These are phyloP conservation scores for Poeciliopsis prolifica DNA, from an alignment of 2,113 vertebrate species.

Conservation along the genomic window DNA sequence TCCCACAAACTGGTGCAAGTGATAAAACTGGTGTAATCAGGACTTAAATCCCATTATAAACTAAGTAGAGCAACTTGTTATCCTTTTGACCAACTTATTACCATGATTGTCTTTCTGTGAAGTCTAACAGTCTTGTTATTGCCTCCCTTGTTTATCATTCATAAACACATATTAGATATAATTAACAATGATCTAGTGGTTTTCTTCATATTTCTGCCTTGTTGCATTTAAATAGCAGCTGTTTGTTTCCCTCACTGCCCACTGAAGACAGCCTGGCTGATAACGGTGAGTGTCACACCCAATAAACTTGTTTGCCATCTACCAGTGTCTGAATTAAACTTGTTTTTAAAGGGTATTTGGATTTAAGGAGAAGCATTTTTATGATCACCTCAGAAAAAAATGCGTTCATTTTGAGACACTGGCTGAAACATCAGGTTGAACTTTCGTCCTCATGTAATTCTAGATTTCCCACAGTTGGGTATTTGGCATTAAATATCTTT, in stretches of 20 bases:
- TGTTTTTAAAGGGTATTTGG: not conserved
- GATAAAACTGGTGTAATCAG: too few species aligned
- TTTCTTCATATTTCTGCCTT: not conserved
- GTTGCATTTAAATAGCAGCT: not conserved
- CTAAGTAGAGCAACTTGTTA: not conserved
- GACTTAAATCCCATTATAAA: too few species aligned
- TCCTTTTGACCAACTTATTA: not conserved
- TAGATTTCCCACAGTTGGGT: too few species aligned
- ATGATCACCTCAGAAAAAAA: not conserved
- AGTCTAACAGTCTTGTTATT: not conserved
- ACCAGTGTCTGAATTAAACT: not conserved
- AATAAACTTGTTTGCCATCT: not conserved
- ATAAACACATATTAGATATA: not conserved
- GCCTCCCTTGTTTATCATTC: not conserved
- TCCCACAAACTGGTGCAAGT: too few species aligned
- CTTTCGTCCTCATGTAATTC: too few species aligned
- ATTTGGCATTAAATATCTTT: not conserved
- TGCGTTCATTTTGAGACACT: not conserved
- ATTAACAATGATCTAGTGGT: not conserved
- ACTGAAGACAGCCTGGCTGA: constrained; percentile 38
- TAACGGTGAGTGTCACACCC: constrained; percentile 39
- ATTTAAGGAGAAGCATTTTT: not conserved
- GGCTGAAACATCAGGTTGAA: not conserved
- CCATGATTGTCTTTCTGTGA: not conserved
- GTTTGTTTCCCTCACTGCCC: constrained; percentile 15